Percentiles rank a stretch among this genome's conserved stretches.
phyloP scores from a whole-genome alignment of 2,113 vertebrate species.

The Columba janthina region DNA sequence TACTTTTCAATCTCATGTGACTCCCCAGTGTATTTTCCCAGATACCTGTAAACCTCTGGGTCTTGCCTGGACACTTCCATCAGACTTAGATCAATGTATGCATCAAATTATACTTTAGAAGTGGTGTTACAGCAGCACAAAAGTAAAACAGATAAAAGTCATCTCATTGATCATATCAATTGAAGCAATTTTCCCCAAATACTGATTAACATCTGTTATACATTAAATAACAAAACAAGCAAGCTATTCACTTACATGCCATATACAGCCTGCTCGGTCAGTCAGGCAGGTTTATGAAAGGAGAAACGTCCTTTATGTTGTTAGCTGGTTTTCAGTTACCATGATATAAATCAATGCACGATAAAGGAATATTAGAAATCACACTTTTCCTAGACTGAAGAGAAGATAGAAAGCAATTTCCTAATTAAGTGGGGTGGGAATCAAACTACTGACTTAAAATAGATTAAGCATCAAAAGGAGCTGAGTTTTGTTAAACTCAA shows the following conservation, averaged over 20 bases:
- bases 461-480: not conserved
- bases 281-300: not conserved
- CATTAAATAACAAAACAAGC: not conserved
- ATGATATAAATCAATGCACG: not conserved
- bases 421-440: not conserved
- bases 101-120: not conserved
- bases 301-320: not conserved
- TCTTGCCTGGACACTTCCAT: not conserved
- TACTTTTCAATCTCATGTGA: not conserved
- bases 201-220: not conserved
- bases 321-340: not conserved
- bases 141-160: not conserved
- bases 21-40: not conserved
- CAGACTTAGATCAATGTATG: not conserved
- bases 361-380: not conserved
- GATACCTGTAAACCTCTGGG: not conserved
- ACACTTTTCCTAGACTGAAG: not conserved
- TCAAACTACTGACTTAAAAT: not conserved
- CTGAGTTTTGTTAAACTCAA: not conserved
- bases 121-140: not conserved
- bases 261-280: not conserved
- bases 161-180: not conserved
- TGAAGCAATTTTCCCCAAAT: not conserved
- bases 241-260: not conserved
- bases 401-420: not conserved